A percentile compares a stretch with the other conserved stretches of the same genome.
phyloP scores from a whole-genome alignment of 2,888 invertebrate species.

The Brachyopa scutellaris region DNA sequence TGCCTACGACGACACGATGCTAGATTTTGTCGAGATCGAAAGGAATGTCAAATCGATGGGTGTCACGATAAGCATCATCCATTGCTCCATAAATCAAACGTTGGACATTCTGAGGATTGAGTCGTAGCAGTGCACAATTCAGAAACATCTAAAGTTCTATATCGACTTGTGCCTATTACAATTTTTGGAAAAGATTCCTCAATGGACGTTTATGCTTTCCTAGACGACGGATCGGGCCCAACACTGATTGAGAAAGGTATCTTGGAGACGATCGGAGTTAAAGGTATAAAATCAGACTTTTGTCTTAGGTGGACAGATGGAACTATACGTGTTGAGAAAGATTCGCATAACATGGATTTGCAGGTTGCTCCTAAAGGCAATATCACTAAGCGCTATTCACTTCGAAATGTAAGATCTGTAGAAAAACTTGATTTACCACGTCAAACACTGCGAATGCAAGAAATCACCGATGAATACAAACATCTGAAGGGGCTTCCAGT shows the following conservation, averaged over 20 bases:
- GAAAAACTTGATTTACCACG: slow-evolving; percentile 39
- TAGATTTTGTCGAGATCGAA: slow-evolving; percentile 16
- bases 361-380: slow-evolving; percentile 31
- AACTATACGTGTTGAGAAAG: slow-evolving; percentile 24
- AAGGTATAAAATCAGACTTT: slow-evolving; percentile 25
- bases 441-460: slow-evolving; percentile 31
- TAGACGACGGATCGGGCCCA: slow-evolving; percentile 55
- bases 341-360: slow-evolving; percentile 28
- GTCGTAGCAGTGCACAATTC: slow-evolving; percentile 5
- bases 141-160: slow-evolving; percentile 32
- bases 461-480: slow-evolving; percentile 33
- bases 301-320: slow-evolving; percentile 59
- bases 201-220: slow-evolving; percentile 41
- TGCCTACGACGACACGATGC: neutral
- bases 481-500: slow-evolving; percentile 50
- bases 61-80: slow-evolving; percentile 29
- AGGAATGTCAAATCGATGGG: slow-evolving; percentile 15
- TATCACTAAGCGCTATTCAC: neutral
- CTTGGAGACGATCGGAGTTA: too few relatives aligned
- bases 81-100: neutral
- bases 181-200: slow-evolving; percentile 31
- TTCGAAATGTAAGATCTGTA: slow-evolving; percentile 25
- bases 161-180: slow-evolving; percentile 40
- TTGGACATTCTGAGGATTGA: neutral
- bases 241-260: slow-evolving; percentile 29